These are phyloP conservation scores for Emys orbicularis DNA, from an alignment of 2,797 vertebrate genomes.

Conservation along the genomic window DNA sequence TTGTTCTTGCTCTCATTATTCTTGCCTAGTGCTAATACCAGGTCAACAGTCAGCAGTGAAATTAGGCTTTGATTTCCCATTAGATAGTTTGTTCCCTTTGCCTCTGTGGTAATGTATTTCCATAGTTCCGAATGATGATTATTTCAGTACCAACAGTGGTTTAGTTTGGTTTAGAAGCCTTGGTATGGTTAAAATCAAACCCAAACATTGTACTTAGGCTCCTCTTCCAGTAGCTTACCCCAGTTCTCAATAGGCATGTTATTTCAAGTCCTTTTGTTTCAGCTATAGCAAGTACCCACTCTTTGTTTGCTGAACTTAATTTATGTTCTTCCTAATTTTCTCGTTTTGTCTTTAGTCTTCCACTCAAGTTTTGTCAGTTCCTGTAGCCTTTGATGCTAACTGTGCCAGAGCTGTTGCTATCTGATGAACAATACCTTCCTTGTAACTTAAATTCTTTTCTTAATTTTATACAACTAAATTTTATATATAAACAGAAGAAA, in stretches of 20 bases:
- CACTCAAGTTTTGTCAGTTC: fast-evolving
- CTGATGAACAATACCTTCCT: background rate
- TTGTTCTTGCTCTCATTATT: background rate
- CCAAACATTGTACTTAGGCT: background rate
- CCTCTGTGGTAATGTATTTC: background rate
- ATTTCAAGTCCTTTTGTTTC: background rate
- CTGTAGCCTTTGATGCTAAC: background rate
- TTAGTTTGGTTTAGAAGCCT: background rate
- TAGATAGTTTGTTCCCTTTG: background rate
- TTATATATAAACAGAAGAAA: background rate
- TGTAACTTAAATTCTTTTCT: background rate
- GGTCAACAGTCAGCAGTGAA: background rate
- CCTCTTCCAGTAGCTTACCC: background rate
- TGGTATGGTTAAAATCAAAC: background rate
- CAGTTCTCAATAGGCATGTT: background rate
- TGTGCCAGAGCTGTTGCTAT: background rate
- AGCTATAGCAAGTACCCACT: background rate
- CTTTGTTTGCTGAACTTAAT: background rate
- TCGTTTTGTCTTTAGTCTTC: background rate
- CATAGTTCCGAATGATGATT: background rate
- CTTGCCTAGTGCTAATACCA: background rate
- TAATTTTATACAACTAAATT: background rate
- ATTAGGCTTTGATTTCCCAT: background rate
- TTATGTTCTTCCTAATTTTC: background rate
- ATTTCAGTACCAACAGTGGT: background rate